These are phyloP conservation scores for Lasioglossum morio DNA, from an alignment of 2,888 invertebrate genomes.

Conservation along the genomic window DNA sequence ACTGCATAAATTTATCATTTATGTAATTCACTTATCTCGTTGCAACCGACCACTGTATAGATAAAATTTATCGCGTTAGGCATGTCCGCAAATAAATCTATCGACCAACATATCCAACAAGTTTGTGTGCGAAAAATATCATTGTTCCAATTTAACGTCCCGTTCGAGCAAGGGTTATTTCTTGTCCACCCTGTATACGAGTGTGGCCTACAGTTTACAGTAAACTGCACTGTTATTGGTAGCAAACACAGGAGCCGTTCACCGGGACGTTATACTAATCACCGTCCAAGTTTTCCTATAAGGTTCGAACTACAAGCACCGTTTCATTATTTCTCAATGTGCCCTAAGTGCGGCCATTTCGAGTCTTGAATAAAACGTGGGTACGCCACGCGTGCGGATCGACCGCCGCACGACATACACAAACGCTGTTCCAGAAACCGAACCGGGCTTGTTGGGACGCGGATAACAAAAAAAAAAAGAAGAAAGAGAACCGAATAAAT, in stretches of 20 bases:
- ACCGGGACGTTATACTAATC: neutral
- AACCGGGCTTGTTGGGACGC: neutral
- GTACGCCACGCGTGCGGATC: neutral
- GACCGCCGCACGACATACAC: neutral
- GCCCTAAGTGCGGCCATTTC: conserved; percentile 3
- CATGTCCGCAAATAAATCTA: neutral
- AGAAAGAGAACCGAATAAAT: neutral
- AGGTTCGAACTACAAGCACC: conserved; percentile 5
- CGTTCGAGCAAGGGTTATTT: neutral
- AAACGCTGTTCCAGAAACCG: neutral
- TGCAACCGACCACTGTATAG: neutral
- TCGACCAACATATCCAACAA: neutral
- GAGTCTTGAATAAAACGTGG: neutral
- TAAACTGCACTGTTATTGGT: neutral
- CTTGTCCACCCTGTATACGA: neutral
- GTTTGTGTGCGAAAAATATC: too few species aligned
- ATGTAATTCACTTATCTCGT: neutral
- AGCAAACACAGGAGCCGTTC: neutral
- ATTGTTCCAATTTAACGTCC: neutral
- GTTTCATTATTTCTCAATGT: conserved; percentile 5
- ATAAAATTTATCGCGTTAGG: neutral
- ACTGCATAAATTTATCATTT: neutral
- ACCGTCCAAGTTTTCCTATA: neutral
- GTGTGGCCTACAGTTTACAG: neutral
- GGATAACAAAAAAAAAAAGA: neutral